Percentiles rank a stretch among this genome's conserved stretches.
These are phyloP conservation scores for Anhinga anhinga DNA, from an alignment of 2,113 vertebrate species.

Conservation along the genomic window DNA sequence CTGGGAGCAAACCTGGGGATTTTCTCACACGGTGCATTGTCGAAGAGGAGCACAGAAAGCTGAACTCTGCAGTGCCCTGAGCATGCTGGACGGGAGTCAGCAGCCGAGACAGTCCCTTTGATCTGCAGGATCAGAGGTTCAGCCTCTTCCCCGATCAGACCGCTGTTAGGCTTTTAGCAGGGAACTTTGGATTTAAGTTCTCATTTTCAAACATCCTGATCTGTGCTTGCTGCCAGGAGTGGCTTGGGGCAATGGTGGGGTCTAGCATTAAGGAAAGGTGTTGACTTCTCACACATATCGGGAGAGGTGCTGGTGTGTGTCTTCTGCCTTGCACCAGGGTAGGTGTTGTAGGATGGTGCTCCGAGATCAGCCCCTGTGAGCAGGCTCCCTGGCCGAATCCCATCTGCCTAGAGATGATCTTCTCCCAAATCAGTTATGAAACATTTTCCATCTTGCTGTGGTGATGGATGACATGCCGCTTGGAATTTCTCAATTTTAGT, in stretches of 20 bases:
- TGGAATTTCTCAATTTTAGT: background rate
- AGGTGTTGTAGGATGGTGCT: background rate
- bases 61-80: background rate
- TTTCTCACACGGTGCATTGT: background rate
- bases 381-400: background rate
- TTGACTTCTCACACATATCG: background rate
- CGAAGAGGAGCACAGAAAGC: background rate
- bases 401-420: background rate
- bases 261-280: background rate
- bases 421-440: background rate
- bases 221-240: background rate
- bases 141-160: fast-evolving
- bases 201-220: background rate
- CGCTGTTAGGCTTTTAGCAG: background rate
- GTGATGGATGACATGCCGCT: background rate
- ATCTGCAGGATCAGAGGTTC: background rate
- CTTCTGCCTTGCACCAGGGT: background rate
- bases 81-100: background rate
- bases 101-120: background rate
- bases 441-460: background rate
- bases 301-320: background rate
- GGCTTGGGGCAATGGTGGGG: background rate
- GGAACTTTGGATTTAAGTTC: background rate
- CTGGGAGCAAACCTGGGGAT: background rate
- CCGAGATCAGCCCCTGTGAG: background rate